These are phyloP conservation scores for Pluvialis apricaria DNA, from an alignment of 2,113 vertebrate species.

Conservation along the genomic window DNA sequence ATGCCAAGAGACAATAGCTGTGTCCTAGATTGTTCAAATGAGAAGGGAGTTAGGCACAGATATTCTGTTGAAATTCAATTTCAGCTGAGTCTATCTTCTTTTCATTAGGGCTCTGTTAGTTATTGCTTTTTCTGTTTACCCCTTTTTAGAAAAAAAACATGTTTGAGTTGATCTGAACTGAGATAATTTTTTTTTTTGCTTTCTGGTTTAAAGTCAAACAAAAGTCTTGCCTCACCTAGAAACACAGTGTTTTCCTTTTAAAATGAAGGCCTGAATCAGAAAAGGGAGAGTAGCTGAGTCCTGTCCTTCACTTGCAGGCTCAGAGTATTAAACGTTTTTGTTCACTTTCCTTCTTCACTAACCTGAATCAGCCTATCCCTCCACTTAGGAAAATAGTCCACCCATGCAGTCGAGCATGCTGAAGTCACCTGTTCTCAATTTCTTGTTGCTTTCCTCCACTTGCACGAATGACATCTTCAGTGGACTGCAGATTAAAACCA, in stretches of 20 bases:
- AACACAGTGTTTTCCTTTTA: not conserved
- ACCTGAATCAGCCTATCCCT: not conserved
- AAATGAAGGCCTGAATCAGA: not conserved
- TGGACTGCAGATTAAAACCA: not conserved
- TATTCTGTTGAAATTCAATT: not conserved
- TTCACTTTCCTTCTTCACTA: not conserved
- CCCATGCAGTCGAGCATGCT: fast-evolving
- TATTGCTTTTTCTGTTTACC: conserved; percentile 5
- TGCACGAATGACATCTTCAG: not conserved
- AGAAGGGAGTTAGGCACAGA: not conserved
- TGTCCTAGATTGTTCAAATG: not conserved
- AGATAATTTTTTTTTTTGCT: not conserved
- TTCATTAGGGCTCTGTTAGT: not conserved
- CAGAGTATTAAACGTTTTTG: not conserved
- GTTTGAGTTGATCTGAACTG: not conserved
- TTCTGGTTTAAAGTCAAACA: not conserved
- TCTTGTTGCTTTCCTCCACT: not conserved
- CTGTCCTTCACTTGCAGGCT: not conserved
- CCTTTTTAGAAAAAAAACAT: not conserved
- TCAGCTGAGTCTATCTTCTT: not conserved
- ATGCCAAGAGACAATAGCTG: not conserved
- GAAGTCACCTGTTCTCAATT: not conserved
- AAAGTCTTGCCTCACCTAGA: not conserved
- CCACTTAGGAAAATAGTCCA: not conserved
- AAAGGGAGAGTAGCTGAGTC: not conserved